phyloP scores from a whole-genome alignment of 2,888 invertebrate genomes.

The Chalcosyrphus nemorum region DNA sequence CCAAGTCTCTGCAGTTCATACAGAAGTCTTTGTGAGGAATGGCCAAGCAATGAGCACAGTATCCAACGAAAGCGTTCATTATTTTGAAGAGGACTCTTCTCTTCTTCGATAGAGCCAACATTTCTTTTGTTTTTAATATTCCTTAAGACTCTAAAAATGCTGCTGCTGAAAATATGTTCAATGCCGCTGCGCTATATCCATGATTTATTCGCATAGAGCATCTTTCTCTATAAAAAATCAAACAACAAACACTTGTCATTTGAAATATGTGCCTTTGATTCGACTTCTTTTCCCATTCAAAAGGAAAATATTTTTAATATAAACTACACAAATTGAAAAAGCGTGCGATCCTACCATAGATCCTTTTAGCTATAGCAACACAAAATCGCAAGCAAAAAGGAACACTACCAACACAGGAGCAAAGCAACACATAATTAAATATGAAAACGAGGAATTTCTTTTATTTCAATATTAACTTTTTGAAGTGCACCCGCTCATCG shows the following conservation, averaged over 20 bases:
- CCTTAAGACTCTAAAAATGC: no score
- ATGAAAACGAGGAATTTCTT: conserved; percentile 71
- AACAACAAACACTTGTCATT: background rate
- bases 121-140: no score
- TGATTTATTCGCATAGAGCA: no score
- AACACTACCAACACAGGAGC: conserved; percentile 40
- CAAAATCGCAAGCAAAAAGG: conserved; percentile 27
- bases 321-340: conserved; percentile 63
- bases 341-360: conserved; percentile 56
- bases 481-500: conserved; percentile 48
- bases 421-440: conserved; percentile 68
- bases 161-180: no score
- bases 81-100: no score
- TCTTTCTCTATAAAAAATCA: background rate
- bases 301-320: conserved; percentile 64
- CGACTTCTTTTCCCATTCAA: background rate
- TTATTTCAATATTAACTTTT: conserved; percentile 72
- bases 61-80: no score
- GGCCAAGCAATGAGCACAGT: no score
- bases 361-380: conserved; percentile 59
- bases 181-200: no score
- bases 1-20: no score
- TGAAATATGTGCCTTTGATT: background rate
- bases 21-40: no score
- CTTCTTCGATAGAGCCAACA: no score